Evolutionary conservation across 1,140 invertebrate genomes (phyloP).

Genomic region (Sycophila sp.): DNA sequence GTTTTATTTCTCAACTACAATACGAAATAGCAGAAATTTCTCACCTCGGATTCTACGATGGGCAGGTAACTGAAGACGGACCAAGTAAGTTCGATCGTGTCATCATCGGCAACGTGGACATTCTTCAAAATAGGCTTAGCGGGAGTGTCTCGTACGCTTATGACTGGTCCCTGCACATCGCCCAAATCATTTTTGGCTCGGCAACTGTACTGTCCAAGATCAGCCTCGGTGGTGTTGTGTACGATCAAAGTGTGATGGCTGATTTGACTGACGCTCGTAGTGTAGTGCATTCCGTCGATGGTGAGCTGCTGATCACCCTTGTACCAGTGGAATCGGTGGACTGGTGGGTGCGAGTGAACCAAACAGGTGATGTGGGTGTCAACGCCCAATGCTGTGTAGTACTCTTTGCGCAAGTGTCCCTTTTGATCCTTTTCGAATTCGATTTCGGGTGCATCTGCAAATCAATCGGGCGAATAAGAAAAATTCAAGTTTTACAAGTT

Average conservation of each 20-base stretch:
- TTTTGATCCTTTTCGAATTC: slow-evolving; percentile 12
- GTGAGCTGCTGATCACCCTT: slow-evolving; percentile 2
- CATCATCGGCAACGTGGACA: neutral
- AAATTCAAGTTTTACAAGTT: neutral
- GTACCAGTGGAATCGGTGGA: slow-evolving; percentile 44
- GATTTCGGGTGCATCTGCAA: slow-evolving; percentile 22
- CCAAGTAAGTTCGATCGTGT: slow-evolving; percentile 12
- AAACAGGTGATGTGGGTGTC: slow-evolving; percentile 54
- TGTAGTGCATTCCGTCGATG: neutral
- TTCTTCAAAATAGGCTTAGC: neutral
- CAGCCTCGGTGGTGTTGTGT: slow-evolving; percentile 24
- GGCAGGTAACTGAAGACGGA: slow-evolving; percentile 21
- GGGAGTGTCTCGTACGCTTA: slow-evolving; percentile 1
- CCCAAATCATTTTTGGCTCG: slow-evolving; percentile 19
- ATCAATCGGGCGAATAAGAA: neutral
- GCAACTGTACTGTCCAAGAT: slow-evolving; percentile 44
- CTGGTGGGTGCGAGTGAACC: slow-evolving; percentile 56
- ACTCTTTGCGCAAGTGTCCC: too few relatives aligned
- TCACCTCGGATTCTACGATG: slow-evolving; percentile 10
- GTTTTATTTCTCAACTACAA: neutral
- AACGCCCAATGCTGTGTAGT: slow-evolving; percentile 3
- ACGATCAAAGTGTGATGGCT: slow-evolving; percentile 37
- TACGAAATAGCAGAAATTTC: neutral
- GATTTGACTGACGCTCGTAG: slow-evolving; percentile 21
- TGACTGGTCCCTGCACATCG: neutral